Conservation (phyloP, 2,888 invertebrate genomes). For the Lordiphosa andalusiaca region DNA sequence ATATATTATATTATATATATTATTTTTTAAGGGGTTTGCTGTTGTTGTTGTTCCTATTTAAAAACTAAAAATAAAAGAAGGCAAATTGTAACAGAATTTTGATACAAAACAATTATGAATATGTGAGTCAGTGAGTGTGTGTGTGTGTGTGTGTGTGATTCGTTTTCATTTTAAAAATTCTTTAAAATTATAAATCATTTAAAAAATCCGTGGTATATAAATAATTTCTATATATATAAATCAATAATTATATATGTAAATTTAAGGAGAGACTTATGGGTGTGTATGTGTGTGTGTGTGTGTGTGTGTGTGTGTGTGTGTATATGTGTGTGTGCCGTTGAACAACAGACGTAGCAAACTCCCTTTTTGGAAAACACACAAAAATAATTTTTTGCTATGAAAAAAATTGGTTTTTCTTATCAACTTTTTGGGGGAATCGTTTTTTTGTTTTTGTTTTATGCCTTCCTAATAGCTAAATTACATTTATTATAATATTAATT, state of each 20-base stretch:
- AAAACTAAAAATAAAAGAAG: too few relatives aligned
- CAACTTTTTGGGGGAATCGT: constrained; percentile 26
- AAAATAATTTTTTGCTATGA: constrained; percentile 2
- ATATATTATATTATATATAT: too few relatives aligned
- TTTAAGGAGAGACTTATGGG: constrained; percentile 14
- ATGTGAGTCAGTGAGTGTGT: background rate
- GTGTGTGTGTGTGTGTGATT: too few relatives aligned
- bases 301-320: constrained; percentile 9
- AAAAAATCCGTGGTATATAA: constrained; percentile 9
- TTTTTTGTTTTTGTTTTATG: constrained; percentile 12
- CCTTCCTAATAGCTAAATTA: constrained; percentile 63
- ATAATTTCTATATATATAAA: background rate
- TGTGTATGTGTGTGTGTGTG: constrained; percentile 11
- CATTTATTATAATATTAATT: constrained; percentile 46
- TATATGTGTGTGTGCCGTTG: constrained; percentile 3
- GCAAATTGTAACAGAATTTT: constrained; percentile 41
- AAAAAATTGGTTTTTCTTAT: constrained; percentile 15
- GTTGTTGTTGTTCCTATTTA: background rate
- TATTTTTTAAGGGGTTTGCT: background rate
- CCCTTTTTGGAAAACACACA: constrained; percentile 4
- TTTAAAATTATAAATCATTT: constrained; percentile 19
- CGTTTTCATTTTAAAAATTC: constrained; percentile 14
- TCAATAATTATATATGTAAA: constrained; percentile 10
- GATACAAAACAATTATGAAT: constrained; percentile 54
- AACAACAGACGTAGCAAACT: constrained; percentile 11